phyloP scores from a whole-genome alignment of 2,113 vertebrate genomes.

The Stegostoma tigrinum region DNA sequence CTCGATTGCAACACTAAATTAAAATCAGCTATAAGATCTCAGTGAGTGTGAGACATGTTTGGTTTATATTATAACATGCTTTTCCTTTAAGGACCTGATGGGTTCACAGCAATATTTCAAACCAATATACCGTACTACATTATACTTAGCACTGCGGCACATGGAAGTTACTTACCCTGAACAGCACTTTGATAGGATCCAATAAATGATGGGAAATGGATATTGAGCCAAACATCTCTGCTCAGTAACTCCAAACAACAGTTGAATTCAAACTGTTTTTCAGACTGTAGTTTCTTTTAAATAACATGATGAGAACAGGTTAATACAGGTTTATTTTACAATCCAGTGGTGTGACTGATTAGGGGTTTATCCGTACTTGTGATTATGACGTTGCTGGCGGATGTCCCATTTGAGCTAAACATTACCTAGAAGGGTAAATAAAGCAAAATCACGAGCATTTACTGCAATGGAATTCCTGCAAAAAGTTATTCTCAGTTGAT shows the following conservation, averaged over 20 bases:
- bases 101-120: neutral
- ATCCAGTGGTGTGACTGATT: neutral
- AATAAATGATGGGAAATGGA: neutral
- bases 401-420: neutral
- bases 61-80: neutral
- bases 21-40: neutral
- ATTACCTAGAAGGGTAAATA: neutral
- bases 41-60: neutral
- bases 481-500: neutral
- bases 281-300: neutral
- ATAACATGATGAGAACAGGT: neutral
- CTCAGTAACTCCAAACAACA: neutral
- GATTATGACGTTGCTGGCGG: constrained; percentile 23
- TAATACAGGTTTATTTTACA: neutral
- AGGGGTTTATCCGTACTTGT: constrained; percentile 18
- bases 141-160: neutral
- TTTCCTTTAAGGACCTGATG: neutral
- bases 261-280: neutral
- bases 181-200: neutral
- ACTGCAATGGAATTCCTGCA: neutral
- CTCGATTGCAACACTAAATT: neutral
- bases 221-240: neutral
- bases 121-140: neutral
- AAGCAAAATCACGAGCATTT: neutral
- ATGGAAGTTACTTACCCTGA: neutral